Evolutionary conservation across 1,140 invertebrate species (phyloP).

Genomic region (Micrasema longulum): DNA sequence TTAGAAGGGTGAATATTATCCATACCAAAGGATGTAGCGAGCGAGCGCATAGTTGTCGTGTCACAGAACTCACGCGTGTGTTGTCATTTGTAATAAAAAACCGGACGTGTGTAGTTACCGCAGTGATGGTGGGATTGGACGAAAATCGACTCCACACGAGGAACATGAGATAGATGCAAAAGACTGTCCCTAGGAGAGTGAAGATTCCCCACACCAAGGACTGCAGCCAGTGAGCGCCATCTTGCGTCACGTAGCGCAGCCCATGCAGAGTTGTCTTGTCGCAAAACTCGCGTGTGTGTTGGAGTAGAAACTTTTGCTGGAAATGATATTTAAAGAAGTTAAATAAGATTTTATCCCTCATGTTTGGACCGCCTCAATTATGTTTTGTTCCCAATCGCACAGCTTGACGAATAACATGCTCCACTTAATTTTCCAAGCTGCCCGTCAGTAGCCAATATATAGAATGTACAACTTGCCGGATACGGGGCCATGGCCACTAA

Average conservation of each 20-base stretch:
- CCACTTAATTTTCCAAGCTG: too few species aligned
- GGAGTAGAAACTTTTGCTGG: slow-evolving; percentile 38
- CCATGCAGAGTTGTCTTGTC: slow-evolving; percentile 50
- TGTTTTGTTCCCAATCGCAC: too few species aligned
- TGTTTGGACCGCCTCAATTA: too few species aligned
- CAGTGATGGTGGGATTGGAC: slow-evolving; percentile 51
- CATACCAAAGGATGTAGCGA: neutral
- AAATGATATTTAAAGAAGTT: too few species aligned
- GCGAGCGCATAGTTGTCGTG: too few species aligned
- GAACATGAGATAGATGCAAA: slow-evolving; percentile 48
- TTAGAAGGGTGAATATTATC: neutral
- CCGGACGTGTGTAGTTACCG: slow-evolving; percentile 26
- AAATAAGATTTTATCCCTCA: too few species aligned
- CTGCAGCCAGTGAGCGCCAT: slow-evolving; percentile 47
- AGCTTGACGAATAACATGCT: too few species aligned
- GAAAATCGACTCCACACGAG: slow-evolving; percentile 48
- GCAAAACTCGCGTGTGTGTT: slow-evolving; percentile 49
- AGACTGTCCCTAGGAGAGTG: slow-evolving; percentile 35
- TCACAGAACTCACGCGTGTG: too few species aligned
- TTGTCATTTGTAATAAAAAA: neutral
- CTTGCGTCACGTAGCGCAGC: slow-evolving; percentile 46
- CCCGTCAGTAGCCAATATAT: too few species aligned
- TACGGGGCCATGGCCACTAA: too few species aligned
- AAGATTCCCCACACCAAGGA: slow-evolving; percentile 44
- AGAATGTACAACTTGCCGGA: too few species aligned